Conservation (phyloP, 2,888 invertebrate genomes). For the Agonopterix heracliana region DNA sequence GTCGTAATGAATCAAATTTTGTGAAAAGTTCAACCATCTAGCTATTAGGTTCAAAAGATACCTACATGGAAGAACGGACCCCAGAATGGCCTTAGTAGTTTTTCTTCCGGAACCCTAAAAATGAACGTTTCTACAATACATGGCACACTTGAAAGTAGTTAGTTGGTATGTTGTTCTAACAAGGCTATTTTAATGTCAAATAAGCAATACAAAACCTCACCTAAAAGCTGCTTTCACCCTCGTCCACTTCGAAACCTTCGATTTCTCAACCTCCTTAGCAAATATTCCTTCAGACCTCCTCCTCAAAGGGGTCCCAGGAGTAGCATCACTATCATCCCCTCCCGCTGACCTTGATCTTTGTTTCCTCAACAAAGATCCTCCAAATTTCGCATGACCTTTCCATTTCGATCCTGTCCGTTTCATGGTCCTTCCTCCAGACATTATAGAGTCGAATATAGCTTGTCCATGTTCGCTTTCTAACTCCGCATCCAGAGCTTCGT, state of each 20-base stretch:
- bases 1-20: no score
- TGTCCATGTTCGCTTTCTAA: slow-evolving; percentile 79
- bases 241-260: slow-evolving; percentile 90
- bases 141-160: no score
- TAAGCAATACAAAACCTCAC: slow-evolving; percentile 51
- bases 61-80: no score
- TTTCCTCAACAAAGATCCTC: slow-evolving; percentile 71
- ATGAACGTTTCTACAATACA: no score
- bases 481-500: slow-evolving; percentile 73
- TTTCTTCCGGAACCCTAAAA: no score
- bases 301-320: slow-evolving; percentile 53
- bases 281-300: slow-evolving; percentile 60
- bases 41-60: no score
- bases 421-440: slow-evolving; percentile 71
- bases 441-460: slow-evolving; percentile 79
- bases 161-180: no score
- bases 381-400: slow-evolving; percentile 60
- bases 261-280: slow-evolving; percentile 63
- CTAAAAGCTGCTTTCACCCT: slow-evolving; percentile 92
- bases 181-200: no score
- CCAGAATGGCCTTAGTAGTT: no score
- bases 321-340: slow-evolving; percentile 74
- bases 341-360: slow-evolving; percentile 82
- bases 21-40: no score
- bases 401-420: slow-evolving; percentile 71